These are phyloP conservation scores for Styela clava DNA, from an alignment of 23 tunicate species.

Conservation along the genomic window DNA sequence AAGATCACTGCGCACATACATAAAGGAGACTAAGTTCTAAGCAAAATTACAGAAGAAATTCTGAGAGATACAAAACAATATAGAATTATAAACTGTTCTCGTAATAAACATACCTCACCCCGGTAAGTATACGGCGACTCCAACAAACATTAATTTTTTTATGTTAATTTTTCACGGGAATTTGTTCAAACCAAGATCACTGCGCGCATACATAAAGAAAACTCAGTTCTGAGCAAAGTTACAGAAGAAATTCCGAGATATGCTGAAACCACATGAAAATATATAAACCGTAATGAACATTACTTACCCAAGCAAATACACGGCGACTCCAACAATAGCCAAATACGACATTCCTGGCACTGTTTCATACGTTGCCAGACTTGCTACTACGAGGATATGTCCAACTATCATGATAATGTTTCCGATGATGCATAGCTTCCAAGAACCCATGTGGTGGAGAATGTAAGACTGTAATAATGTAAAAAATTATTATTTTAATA, in stretches of 20 bases:
- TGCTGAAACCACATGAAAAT: no score
- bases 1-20: neutral
- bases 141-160: no score
- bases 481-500: no score
- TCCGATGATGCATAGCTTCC: constrained; percentile 14
- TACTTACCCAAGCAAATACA: constrained; percentile 52
- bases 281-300: no score
- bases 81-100: no score
- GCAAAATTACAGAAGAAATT: neutral
- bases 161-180: no score
- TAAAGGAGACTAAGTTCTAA: no score
- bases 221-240: no score
- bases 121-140: constrained; percentile 35
- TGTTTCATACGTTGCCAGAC: neutral
- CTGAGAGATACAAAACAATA: no score
- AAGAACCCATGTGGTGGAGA: constrained; percentile 16
- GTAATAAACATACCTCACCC: no score
- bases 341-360: constrained; percentile 40
- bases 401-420: constrained; percentile 13
- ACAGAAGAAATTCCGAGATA: neutral
- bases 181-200: no score
- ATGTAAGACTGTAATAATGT: constrained; percentile 5
- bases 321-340: constrained; percentile 44
- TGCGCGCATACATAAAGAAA: neutral
- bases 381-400: constrained; percentile 12